phyloP scores from a whole-genome alignment of 2,797 vertebrate species.

The Tokudaia tokunoshimensis region DNA sequence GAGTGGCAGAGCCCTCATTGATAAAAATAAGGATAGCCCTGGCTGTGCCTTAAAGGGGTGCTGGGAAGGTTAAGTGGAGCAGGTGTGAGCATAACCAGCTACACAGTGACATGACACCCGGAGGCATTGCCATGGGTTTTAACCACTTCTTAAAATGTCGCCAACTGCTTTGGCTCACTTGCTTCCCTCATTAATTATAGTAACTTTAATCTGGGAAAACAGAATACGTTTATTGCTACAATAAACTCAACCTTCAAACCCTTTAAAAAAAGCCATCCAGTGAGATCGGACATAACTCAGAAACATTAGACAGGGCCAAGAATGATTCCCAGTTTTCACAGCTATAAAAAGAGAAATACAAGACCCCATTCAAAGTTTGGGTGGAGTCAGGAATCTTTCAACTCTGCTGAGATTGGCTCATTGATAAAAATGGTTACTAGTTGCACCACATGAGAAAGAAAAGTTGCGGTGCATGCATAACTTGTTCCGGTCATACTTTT shows the following conservation, averaged over 20 bases:
- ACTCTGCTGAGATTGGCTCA: constrained; percentile 26
- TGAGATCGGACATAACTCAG: constrained; percentile 54
- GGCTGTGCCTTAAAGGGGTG: neutral
- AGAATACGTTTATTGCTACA: constrained; percentile 59
- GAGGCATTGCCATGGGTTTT: neutral
- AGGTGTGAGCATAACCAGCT: neutral
- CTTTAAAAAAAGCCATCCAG: constrained; percentile 46
- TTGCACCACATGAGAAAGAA: neutral
- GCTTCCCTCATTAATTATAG: constrained; percentile 59
- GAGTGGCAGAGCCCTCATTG: neutral
- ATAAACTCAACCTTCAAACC: constrained; percentile 68
- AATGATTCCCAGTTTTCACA: constrained; percentile 54
- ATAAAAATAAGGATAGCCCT: neutral
- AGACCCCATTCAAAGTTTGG: constrained; percentile 49
- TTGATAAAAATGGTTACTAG: constrained; percentile 59
- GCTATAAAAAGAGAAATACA: constrained; percentile 52
- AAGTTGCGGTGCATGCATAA: neutral
- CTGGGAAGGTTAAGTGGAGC: neutral
- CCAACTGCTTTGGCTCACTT: constrained; percentile 13
- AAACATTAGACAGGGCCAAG: constrained; percentile 47
- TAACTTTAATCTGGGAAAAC: constrained; percentile 57
- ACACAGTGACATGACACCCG: neutral
- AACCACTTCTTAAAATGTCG: neutral
- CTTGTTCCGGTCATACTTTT: neutral
- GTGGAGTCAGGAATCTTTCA: constrained; percentile 55